Evolutionary conservation across 2,888 invertebrate species (phyloP), one percentile per base, ranked within the genome.

Genomic region (Coenonympha glycerion): DNA sequence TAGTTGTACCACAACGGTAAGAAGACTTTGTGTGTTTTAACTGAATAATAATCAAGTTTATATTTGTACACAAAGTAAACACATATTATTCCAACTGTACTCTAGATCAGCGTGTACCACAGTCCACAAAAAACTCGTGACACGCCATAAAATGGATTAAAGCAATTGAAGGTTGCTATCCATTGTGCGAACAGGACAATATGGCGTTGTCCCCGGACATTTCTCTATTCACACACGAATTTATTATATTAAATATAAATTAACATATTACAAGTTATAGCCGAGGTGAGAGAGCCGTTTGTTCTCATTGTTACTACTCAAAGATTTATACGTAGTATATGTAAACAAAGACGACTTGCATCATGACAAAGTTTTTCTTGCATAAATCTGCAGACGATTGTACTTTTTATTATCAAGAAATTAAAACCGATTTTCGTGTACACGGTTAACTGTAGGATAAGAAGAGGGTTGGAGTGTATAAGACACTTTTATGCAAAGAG

Each of bases 61-160:
- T n/a, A n/a, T n/a, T n/a, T n/a, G n/a, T n/a, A n/a, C n/a, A n/a
- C n/a, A n/a, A n/a, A n/a, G n/a, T n/a, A n/a, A 13, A 36, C 1
- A 8, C 21, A 13, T 19, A 6, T 6, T 47, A 21, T 24, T 33
- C 33, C 22, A 47, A 53, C 55, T 40, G 52, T 62, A 58, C 60
- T 52, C 50, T 49, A 48, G 56, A 56, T 57, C 51, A 54, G 49
- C 57, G 58, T 56, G 52, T 49, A 57, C 50, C 57, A 58, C 60
- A 66, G 24, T 39, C 24, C 39, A 39, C 39, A 65, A 64, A 61
- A 64, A 61, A 61, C 82, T 79, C 75, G 76, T 79, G 81, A 80
- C 85, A 83, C 74, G 81, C 79, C 76, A 83, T 84, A 80, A 84
- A 83, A 83, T 76, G 81, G 84, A 85, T 85, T 84, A 84, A 66